Base-by-base conservation (phyloP, 2,888 invertebrate species). In the Diplolepis rosae region DNA sequence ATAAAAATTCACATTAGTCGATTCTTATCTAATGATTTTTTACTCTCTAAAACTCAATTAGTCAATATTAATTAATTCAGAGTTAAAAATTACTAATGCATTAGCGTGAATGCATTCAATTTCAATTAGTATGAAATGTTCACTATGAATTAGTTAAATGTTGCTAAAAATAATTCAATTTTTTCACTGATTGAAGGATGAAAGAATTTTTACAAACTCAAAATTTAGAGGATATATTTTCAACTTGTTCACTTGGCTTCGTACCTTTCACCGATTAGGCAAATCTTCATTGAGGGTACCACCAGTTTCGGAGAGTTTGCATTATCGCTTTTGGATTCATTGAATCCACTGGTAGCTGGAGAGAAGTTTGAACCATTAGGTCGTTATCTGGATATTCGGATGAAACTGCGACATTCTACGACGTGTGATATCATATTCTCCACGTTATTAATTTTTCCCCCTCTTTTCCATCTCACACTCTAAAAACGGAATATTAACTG, bases 251-350 rank as follows among this genome's bases (percentile, higher is more conserved):
- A 39, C 24, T 61, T 22, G 72, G 67, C 72, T 72, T 76, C 68
- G 66, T 61, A 69, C 70, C 67, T 75, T 68, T 70, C 66, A 68
- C 70, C 75, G 77, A 75, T 77, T 75, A 71, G 73, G 73, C 48
- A 42, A 61, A 61, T 48, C 69, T 61, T 61, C 22, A 39, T 61
- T 61, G 61, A 61, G 72, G 70, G 70, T 68, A 45, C 70, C 66
- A 45, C 70, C 69, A 71, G 73, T 70, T 74, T 83, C 80, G 77
- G 77, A n/a, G 82, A 84, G 81, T 84, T 84, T 75, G 82, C 80
- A 84, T 85, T 85, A 85, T 85, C 85, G 83, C 81, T 81, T 85
- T 85, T 84, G 82, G 79, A 85, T 84, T 85, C 85, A 85, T 85
- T 85, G 85, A 85, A 82, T 85, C 81, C 81, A 80, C 69, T 61